Base-by-base conservation (phyloP, 53 echinoderm and acorn worm species). In the Holothuria leucospilota region DNA sequence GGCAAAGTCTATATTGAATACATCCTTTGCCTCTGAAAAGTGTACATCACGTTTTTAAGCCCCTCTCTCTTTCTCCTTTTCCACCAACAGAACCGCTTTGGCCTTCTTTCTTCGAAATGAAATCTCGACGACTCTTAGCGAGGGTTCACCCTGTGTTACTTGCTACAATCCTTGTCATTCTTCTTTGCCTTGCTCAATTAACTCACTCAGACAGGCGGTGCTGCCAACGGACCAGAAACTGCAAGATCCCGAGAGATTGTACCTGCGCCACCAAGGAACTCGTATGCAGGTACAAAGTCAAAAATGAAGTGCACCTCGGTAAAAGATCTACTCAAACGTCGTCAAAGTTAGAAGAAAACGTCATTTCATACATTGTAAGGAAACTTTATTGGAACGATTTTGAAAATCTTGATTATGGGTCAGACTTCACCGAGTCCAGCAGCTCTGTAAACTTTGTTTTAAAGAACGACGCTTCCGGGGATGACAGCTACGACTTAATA, bases 121-220 rank as follows among this genome's bases (percentile, higher is more conserved):
- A 75, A 52, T 75, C 75, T n/a, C 75, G 75, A 28, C 49, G 75
- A 51, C 52, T 75, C 52, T 56, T 56, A 56, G 18, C 56, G 18
- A 75, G 75, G 51, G 75, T 49, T 13, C 75, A 75, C 23, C 75
- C 46, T 26, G n/a, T 51, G 25, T 21, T 75, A 52, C 53, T 74
- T 51, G 52, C 52, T 46, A 40, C 23, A 26, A 20, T 74, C 16
- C 26, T 51, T 52, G 52, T 52, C 25, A 42, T 74, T 38, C 74
- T 74, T 2, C 74, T 74, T 74, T 74, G 74, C 74, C 74, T 74
- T 74, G 74, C 52, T 27, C 74, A 49, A 52, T 49, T 74, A 74
- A 42, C 74, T 20, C 51, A 74, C 74, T 42, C 74, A 49, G 74
- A 74, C 51, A 74, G 25, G n/a, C 74, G 46, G 9, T 74, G 74